A percentile compares a stretch with the other conserved stretches of the same genome.
These are phyloP conservation scores for Heteromurus nitidus DNA, from an alignment of 2,888 invertebrate genomes.

Conservation along the genomic window DNA sequence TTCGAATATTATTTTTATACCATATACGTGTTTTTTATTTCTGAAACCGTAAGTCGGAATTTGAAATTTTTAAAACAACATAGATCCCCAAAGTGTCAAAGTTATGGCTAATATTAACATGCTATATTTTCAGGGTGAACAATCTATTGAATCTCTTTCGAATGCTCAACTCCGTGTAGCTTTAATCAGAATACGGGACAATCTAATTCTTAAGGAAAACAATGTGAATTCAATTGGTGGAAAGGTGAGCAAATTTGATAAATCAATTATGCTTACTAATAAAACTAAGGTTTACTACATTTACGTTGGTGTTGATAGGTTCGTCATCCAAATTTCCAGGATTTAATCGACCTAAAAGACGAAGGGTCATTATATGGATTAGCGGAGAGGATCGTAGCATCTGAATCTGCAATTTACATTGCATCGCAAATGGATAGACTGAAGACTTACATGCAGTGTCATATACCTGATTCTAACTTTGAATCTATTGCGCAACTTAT, in stretches of 20 bases:
- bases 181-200: slow-evolving; percentile 86
- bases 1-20: slow-evolving; percentile 95
- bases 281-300: neutral
- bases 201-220: slow-evolving; percentile 78
- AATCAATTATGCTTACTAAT: neutral
- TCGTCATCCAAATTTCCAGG: slow-evolving; percentile 79
- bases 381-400: slow-evolving; percentile 90
- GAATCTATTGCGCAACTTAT: slow-evolving; percentile 81
- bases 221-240: slow-evolving; percentile 73
- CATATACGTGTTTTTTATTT: slow-evolving; percentile 89
- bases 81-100: too few species aligned
- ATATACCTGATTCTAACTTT: slow-evolving; percentile 82
- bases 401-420: slow-evolving; percentile 94
- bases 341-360: slow-evolving; percentile 81
- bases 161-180: slow-evolving; percentile 80
- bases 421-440: slow-evolving; percentile 90
- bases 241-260: slow-evolving; percentile 50
- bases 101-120: neutral
- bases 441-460: slow-evolving; percentile 88
- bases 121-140: slow-evolving; percentile 61
- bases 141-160: slow-evolving; percentile 70
- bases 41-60: slow-evolving; percentile 78
- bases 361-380: slow-evolving; percentile 88
- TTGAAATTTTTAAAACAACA: neutral
- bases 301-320: slow-evolving; percentile 74